Evolutionary conservation across 2,797 vertebrate genomes (phyloP).

Genomic region (Acropternis orthonyx): DNA sequence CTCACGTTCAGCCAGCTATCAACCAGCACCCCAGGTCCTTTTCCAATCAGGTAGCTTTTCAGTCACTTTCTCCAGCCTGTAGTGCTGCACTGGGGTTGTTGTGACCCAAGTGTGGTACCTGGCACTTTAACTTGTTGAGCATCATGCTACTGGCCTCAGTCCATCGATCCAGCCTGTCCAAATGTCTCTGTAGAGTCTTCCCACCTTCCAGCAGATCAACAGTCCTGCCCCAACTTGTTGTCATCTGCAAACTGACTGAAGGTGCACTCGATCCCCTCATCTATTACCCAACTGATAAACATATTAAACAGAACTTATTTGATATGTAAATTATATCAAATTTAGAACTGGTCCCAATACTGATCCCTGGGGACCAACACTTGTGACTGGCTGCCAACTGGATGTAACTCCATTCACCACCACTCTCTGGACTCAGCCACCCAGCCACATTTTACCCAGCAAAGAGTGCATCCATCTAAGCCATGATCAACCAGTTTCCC

Average conservation of each 20-base stretch:
- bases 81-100: background rate
- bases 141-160: accelerated
- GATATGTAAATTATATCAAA: no score
- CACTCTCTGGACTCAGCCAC: background rate
- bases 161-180: background rate
- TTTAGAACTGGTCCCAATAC: accelerated
- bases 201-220: background rate
- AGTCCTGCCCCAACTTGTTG: no score
- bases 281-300: background rate
- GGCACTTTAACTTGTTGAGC: background rate
- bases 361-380: background rate
- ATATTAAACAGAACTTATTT: background rate
- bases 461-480: background rate
- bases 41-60: background rate
- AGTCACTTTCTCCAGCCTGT: background rate
- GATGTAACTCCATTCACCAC: accelerated
- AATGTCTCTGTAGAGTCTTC: background rate
- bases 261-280: accelerated
- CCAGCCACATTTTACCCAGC: background rate
- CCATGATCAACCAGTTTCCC: background rate
- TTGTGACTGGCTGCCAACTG: background rate
- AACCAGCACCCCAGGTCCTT: accelerated
- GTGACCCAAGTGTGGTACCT: background rate
- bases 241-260: background rate
- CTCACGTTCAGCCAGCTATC: background rate